A percentile compares a stretch with the other conserved stretches of the same genome.
Conservation (phyloP, 2,797 vertebrate genomes). For the Odontamblyopus rebecca region DNA sequence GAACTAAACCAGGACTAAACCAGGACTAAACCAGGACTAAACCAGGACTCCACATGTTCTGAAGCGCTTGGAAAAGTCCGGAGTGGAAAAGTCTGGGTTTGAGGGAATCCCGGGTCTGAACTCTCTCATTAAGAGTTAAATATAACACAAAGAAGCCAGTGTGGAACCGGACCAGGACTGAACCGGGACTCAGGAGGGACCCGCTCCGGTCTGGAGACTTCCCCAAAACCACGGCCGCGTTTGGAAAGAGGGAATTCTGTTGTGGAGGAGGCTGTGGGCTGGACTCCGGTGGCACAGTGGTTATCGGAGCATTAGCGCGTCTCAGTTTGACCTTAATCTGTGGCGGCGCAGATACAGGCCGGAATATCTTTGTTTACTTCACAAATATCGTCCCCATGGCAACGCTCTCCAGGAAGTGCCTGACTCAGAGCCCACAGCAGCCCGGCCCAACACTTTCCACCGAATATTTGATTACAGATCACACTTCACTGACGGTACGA, state of each 20-base stretch:
- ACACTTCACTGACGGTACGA: no score
- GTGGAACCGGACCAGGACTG: neutral
- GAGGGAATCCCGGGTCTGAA: slow-evolving; percentile 5
- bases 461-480: no score
- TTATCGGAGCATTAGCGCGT: neutral
- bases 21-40: neutral
- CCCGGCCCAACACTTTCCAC: no score
- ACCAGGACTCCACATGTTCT: neutral
- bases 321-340: neutral
- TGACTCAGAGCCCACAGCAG: neutral
- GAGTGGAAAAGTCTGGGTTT: neutral
- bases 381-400: neutral
- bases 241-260: neutral
- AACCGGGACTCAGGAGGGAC: neutral
- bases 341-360: neutral
- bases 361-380: neutral
- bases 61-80: neutral
- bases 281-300: neutral
- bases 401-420: neutral
- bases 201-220: neutral
- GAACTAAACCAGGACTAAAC: neutral
- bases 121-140: slow-evolving; percentile 8
- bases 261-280: neutral
- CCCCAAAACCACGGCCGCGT: neutral
- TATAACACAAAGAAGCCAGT: slow-evolving; percentile 9